Base-by-base conservation (phyloP, 2,888 invertebrate species). In the Nomada lathburiana region DNA sequence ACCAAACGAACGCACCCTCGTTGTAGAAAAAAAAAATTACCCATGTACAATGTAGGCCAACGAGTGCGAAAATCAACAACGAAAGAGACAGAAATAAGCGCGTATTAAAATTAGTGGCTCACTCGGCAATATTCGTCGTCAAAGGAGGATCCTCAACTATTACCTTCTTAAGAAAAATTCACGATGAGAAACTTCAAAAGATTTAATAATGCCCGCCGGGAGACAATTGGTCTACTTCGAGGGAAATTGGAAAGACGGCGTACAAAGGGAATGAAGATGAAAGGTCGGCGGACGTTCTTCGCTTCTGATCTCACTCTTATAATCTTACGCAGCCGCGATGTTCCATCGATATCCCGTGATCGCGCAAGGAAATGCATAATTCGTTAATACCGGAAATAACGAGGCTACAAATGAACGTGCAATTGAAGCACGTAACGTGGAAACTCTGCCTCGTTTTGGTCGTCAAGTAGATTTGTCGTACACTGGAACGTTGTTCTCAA, bases 121-220 rank as follows among this genome's bases (percentile, higher is more conserved):
- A 11, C 47, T 44, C 26, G 16, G 59, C 36, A 42, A 55, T 78
- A 79, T 68, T 63, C 47, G 7, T 47, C n/a, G 29, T 36, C 52
- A 52, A 62, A 71, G 55, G 53, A 23, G 42, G 65, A 50, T 67
- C 67, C 71, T 16, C 50, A 76, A 57, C 72, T 70, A 69, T 26
- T 68, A 69, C 13, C 59, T 18, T 53, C 50, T 64, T 18, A 74
- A 71, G 76, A 79, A 76, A 84, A 84, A 85, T 89, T 86, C 63
- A 83, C 79, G 80, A 82, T 71, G 83, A 79, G 80, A 70, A 80
- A 87, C 80, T 87, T 91, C 88, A 87, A 90, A 92, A 90, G 90
- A 91, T 92, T 90, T 92, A 92, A 93, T 92, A 92, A 89, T 88
- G 90, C 89, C 89, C 87, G 83, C 76, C 75, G 88, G 88, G 88